These are phyloP conservation scores for Sarcophaga caerulescens DNA, from an alignment of 2,888 invertebrate species.

Conservation along the genomic window DNA sequence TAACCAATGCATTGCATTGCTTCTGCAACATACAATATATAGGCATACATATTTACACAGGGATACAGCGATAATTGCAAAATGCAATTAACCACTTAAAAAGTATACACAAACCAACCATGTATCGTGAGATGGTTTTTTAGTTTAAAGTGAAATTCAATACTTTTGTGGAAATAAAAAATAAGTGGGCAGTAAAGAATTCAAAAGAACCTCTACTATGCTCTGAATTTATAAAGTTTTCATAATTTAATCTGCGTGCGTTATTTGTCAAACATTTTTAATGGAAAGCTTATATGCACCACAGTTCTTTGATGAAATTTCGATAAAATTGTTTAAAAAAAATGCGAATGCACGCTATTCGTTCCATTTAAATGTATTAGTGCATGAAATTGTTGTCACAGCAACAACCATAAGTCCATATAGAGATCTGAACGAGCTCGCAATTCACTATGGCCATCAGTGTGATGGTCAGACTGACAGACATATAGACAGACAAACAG, in stretches of 20 bases:
- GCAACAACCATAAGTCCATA: background rate
- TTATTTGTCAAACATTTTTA: too few species aligned
- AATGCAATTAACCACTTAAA: constrained; percentile 55
- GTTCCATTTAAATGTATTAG: background rate
- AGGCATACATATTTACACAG: background rate
- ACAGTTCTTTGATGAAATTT: background rate
- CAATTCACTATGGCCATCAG: too few species aligned
- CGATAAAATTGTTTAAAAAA: background rate
- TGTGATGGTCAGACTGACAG: background rate
- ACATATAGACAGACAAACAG: background rate
- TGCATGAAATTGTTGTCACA: constrained; percentile 15
- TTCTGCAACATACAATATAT: background rate
- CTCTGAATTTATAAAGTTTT: too few species aligned
- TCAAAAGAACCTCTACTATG: too few species aligned
- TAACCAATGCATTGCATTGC: background rate
- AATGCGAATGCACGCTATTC: background rate
- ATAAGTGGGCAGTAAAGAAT: too few species aligned
- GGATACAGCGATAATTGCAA: constrained; percentile 33
- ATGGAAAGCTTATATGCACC: too few species aligned
- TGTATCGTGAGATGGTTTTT: background rate
- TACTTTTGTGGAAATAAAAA: too few species aligned
- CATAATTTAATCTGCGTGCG: too few species aligned
- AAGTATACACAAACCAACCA: background rate
- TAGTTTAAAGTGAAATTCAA: background rate
- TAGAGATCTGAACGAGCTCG: background rate